Percentiles rank a stretch among this genome's conserved stretches.
phyloP scores from a whole-genome alignment of 2,888 invertebrate species.

The Ectemnius lituratus region DNA sequence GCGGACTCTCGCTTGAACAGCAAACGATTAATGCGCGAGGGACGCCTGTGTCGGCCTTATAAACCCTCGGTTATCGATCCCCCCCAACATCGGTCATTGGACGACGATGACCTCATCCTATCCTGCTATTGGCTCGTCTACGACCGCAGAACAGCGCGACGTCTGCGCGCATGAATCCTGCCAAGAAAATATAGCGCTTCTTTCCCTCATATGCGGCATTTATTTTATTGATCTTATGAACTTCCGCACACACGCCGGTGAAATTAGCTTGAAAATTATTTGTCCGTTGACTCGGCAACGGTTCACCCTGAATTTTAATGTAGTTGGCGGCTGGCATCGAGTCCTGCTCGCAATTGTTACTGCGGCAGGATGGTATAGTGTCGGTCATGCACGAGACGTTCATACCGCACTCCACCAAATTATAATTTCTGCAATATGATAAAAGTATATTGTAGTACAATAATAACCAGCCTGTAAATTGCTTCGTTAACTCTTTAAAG shows the following conservation, averaged over 20 bases:
- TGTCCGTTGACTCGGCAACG: slow-evolving; percentile 30
- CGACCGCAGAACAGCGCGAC: slow-evolving; percentile 48
- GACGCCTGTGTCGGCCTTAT: slow-evolving; percentile 34
- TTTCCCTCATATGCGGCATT: slow-evolving; percentile 43
- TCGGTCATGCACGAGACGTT: too few species aligned
- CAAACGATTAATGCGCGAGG: slow-evolving; percentile 55
- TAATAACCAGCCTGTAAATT: too few species aligned
- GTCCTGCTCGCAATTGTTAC: too few species aligned
- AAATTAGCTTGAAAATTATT: slow-evolving; percentile 32
- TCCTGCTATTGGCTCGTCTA: slow-evolving; percentile 31
- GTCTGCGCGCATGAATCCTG: slow-evolving; percentile 36
- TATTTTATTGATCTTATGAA: slow-evolving; percentile 53
- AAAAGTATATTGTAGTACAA: too few species aligned
- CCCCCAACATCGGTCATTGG: slow-evolving; percentile 37
- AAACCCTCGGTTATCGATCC: slow-evolving; percentile 46
- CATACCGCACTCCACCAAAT: too few species aligned
- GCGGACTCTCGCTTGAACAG: slow-evolving; percentile 17
- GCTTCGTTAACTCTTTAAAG: too few species aligned
- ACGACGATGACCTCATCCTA: slow-evolving; percentile 28
- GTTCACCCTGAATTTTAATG: slow-evolving; percentile 8
- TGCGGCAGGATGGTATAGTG: too few species aligned
- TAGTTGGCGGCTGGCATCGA: too few species aligned
- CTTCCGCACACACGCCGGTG: slow-evolving; percentile 17
- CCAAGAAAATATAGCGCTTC: slow-evolving; percentile 39
- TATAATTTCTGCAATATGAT: too few species aligned